Conservation (phyloP, 2,888 invertebrate species). For the Aphidius colemani region DNA sequence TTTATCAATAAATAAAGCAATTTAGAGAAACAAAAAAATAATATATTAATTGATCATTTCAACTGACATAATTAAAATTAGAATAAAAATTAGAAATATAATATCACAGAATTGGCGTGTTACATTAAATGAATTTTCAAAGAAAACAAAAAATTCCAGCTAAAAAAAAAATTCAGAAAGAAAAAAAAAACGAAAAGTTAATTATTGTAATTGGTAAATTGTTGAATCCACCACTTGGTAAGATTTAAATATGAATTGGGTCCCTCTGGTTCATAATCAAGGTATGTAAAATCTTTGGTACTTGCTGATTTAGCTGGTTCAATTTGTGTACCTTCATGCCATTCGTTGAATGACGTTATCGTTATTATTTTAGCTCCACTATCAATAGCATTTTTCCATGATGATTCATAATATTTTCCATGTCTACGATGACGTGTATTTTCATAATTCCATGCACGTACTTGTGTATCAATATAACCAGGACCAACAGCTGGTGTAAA, state of each 20-base stretch:
- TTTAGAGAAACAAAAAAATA: too few species aligned
- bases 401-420: constrained; percentile 69
- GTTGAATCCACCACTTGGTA: constrained; percentile 67
- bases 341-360: constrained; percentile 76
- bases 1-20: not conserved
- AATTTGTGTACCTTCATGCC: constrained; percentile 78
- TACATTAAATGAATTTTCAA: not conserved
- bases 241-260: constrained; percentile 69
- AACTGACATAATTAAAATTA: too few species aligned
- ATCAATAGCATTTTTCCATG: constrained; percentile 67
- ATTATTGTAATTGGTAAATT: constrained; percentile 52
- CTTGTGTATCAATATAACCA: constrained; percentile 70
- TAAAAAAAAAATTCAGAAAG: constrained; percentile 17
- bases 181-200: constrained; percentile 26
- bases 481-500: constrained; percentile 75
- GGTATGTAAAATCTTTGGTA: constrained; percentile 59
- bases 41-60: too few species aligned
- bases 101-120: constrained; percentile 19
- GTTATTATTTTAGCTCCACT: constrained; percentile 65
- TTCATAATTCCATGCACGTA: constrained; percentile 66
- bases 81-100: not conserved
- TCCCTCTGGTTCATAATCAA: constrained; percentile 68
- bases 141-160: constrained; percentile 16
- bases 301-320: constrained; percentile 67
- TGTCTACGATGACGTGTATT: constrained; percentile 63